These are phyloP conservation scores for Thecocarcelia acutangulata DNA, from an alignment of 2,888 invertebrate genomes.

Conservation along the genomic window DNA sequence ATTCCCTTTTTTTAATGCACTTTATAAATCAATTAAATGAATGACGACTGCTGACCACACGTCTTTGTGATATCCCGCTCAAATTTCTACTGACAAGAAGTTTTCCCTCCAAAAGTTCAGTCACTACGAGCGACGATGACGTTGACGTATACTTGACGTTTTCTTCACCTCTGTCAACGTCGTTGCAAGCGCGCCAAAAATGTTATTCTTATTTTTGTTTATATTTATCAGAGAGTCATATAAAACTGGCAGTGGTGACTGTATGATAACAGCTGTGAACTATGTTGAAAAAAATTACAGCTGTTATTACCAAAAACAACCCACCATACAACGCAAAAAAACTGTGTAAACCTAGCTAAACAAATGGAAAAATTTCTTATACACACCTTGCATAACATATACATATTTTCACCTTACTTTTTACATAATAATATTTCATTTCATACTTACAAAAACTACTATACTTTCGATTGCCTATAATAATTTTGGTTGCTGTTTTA, in stretches of 20 bases:
- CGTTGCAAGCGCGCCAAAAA: slow-evolving; percentile 69
- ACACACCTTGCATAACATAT: not conserved
- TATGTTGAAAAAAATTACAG: slow-evolving; percentile 29
- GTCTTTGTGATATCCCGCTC: slow-evolving; percentile 76
- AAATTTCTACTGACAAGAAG: slow-evolving; percentile 76
- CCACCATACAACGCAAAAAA: slow-evolving; percentile 10
- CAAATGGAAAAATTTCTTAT: not conserved
- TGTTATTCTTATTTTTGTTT: slow-evolving; percentile 60
- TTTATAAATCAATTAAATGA: slow-evolving; percentile 13
- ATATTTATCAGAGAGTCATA: slow-evolving; percentile 35
- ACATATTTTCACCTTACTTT: slow-evolving; percentile 11
- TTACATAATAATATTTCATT: slow-evolving; percentile 3
- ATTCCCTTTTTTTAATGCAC: slow-evolving; percentile 4
- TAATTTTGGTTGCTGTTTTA: slow-evolving; percentile 78
- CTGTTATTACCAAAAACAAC: slow-evolving; percentile 3
- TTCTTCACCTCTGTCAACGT: slow-evolving; percentile 58
- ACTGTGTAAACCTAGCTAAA: slow-evolving; percentile 35
- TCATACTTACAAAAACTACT: slow-evolving; percentile 33
- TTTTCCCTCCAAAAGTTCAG: slow-evolving; percentile 79
- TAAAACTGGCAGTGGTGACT: slow-evolving; percentile 32
- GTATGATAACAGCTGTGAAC: slow-evolving; percentile 20
- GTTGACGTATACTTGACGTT: slow-evolving; percentile 65
- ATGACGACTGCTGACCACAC: slow-evolving; percentile 63
- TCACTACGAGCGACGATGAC: slow-evolving; percentile 56
- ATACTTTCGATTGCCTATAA: slow-evolving; percentile 69